phyloP scores from a whole-genome alignment of 2,888 invertebrate species.

The Lysandra bellargus region DNA sequence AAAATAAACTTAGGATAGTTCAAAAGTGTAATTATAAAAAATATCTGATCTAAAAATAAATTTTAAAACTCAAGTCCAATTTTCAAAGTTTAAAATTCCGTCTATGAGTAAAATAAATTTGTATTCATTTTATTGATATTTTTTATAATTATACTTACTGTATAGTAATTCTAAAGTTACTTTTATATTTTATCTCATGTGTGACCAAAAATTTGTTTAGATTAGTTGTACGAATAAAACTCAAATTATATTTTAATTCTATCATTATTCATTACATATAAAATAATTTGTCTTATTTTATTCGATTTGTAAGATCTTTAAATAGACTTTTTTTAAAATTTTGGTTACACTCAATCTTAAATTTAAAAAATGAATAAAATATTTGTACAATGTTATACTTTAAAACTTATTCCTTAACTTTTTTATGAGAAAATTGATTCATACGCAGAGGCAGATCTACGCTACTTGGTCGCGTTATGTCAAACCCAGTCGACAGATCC shows the following conservation, averaged over 20 bases:
- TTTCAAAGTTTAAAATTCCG: not conserved
- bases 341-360: too few relatives aligned
- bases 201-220: slow-evolving; percentile 21
- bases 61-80: not conserved
- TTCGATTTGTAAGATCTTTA: too few relatives aligned
- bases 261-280: not conserved
- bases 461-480: too few relatives aligned
- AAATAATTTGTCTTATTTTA: not conserved
- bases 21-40: slow-evolving; percentile 6
- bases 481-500: too few relatives aligned
- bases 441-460: too few relatives aligned
- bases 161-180: not conserved
- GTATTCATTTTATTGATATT: not conserved
- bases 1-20: not conserved
- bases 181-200: slow-evolving; percentile 1
- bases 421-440: too few relatives aligned
- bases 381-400: too few relatives aligned
- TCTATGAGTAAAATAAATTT: not conserved
- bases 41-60: not conserved
- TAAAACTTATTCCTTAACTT: too few relatives aligned
- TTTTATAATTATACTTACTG: slow-evolving; percentile 4
- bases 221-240: not conserved
- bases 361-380: too few relatives aligned
- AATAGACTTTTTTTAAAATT: too few relatives aligned
- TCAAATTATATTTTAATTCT: not conserved